phyloP scores from a whole-genome alignment of 2,888 invertebrate genomes.

The Pemphredon lugubris region DNA sequence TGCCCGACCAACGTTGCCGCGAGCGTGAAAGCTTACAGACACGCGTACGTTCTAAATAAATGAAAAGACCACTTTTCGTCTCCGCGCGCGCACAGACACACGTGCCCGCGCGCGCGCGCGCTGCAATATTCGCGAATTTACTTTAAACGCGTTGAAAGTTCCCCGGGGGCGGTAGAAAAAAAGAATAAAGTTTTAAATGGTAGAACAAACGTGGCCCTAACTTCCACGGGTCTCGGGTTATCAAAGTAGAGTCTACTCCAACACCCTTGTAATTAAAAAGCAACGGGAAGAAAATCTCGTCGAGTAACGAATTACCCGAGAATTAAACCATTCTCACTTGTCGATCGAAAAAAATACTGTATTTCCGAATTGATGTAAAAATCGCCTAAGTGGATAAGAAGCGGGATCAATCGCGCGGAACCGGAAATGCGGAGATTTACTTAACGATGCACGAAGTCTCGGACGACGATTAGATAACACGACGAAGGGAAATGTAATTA shows the following conservation, averaged over 20 bases:
- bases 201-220: conserved; percentile 1
- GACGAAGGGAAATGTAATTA: neutral
- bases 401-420: too few species aligned
- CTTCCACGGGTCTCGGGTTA: neutral
- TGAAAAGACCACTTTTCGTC: conserved; percentile 29
- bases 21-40: neutral
- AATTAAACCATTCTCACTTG: too few species aligned
- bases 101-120: conserved; percentile 21
- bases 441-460: too few species aligned
- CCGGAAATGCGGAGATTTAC: too few species aligned
- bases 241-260: neutral
- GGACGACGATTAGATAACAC: neutral
- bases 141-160: conserved; percentile 53
- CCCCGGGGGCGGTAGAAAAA: conserved; percentile 4
- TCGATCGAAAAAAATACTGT: too few species aligned
- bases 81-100: too few species aligned
- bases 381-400: too few species aligned
- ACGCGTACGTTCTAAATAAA: conserved; percentile 5
- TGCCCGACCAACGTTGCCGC: conserved; percentile 5
- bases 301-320: too few species aligned
- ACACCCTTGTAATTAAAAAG: too few species aligned
- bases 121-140: conserved; percentile 56
- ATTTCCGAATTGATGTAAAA: too few species aligned
- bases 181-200: conserved; percentile 11
- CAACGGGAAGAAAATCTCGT: too few species aligned